Evolutionary conservation across 2,888 invertebrate species (phyloP).

Genomic region (Dynastes hyllus): DNA sequence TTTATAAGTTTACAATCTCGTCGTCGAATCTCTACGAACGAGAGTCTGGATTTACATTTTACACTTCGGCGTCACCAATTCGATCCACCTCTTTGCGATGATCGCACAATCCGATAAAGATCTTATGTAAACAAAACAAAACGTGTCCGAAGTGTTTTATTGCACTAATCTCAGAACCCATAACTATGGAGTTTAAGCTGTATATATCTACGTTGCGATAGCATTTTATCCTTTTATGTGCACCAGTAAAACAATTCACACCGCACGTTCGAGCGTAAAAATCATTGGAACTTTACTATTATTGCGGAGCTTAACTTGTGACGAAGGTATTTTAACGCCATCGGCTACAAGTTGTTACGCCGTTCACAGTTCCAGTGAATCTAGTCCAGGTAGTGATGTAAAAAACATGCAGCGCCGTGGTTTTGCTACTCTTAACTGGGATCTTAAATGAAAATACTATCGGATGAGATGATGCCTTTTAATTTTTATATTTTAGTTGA

Average conservation of each 20-base stretch:
- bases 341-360: slow-evolving; percentile 27
- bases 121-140: slow-evolving; percentile 41
- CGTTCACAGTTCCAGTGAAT: slow-evolving; percentile 33
- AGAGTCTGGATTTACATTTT: slow-evolving; percentile 6
- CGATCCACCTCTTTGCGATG: slow-evolving; percentile 26
- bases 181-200: slow-evolving; percentile 22
- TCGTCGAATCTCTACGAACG: slow-evolving; percentile 3
- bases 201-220: slow-evolving; percentile 28
- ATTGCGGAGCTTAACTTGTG: slow-evolving; percentile 33
- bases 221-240: slow-evolving; percentile 37
- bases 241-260: slow-evolving; percentile 46
- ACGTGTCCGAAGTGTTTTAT: slow-evolving; percentile 37
- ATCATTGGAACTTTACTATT: slow-evolving; percentile 44
- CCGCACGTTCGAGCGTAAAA: slow-evolving; percentile 37
- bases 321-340: slow-evolving; percentile 38
- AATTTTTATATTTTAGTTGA: no score
- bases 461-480: no score
- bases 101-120: slow-evolving; percentile 41
- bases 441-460: no score
- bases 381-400: slow-evolving; percentile 32
- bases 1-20: slow-evolving; percentile 1
- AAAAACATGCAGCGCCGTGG: slow-evolving; percentile 8
- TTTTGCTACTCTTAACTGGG: not conserved
- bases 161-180: slow-evolving; percentile 40
- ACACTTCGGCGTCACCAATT: slow-evolving; percentile 4